A percentile compares a stretch with the other conserved stretches of the same genome.
Conservation (phyloP, 2,888 invertebrate species). For the Uropetala carovei region DNA sequence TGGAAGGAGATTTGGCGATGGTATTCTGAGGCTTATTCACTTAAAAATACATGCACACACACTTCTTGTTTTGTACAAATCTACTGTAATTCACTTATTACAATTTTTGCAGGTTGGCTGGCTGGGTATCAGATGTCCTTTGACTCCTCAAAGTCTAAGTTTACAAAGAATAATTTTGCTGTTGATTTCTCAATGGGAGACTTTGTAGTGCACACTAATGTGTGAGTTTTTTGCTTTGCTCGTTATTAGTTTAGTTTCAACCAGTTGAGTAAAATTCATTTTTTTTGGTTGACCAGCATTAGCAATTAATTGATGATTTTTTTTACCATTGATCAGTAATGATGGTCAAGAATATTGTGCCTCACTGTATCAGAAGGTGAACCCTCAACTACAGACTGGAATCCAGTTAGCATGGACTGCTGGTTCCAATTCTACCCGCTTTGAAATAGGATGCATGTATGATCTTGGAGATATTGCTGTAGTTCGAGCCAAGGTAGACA, state of each 20-base stretch:
- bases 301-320: slow-evolving; percentile 43
- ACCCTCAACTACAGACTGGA: slow-evolving; percentile 90
- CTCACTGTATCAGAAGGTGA: slow-evolving; percentile 95
- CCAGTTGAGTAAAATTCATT: background rate
- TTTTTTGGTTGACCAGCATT: background rate
- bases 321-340: slow-evolving; percentile 80
- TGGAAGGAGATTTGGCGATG: too few species aligned
- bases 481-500: slow-evolving; percentile 95
- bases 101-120: slow-evolving; percentile 84
- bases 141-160: slow-evolving; percentile 92
- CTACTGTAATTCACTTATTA: background rate
- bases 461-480: slow-evolving; percentile 89
- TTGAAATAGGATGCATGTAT: slow-evolving; percentile 94
- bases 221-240: slow-evolving; percentile 82
- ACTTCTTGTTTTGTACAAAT: background rate
- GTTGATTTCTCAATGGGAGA: slow-evolving; percentile 94
- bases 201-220: slow-evolving; percentile 95
- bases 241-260: background rate
- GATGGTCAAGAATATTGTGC: slow-evolving; percentile 96
- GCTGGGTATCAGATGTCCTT: slow-evolving; percentile 94
- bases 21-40: too few species aligned
- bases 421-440: slow-evolving; percentile 92
- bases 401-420: slow-evolving; percentile 95
- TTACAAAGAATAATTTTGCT: slow-evolving; percentile 95
- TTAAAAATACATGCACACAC: background rate